These are phyloP conservation scores for Hylaea fasciaria DNA, from an alignment of 2,888 invertebrate genomes.

Conservation along the genomic window DNA sequence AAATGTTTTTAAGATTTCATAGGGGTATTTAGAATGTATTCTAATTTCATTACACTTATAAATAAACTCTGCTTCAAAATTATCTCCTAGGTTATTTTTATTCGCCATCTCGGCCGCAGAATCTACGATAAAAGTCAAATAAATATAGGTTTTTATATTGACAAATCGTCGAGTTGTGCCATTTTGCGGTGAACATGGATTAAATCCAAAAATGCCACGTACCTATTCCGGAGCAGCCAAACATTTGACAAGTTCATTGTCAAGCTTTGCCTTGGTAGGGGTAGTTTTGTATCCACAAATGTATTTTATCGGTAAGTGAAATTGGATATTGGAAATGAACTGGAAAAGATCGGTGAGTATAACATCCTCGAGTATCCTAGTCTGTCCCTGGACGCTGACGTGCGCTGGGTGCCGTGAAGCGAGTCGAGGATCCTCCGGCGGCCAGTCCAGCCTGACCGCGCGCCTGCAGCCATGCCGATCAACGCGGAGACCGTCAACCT, in stretches of 20 bases:
- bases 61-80: conserved; percentile 18
- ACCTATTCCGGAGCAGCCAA: conserved; percentile 2
- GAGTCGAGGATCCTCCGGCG: conserved; percentile 53
- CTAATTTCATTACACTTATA: background rate
- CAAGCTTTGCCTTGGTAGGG: too few relatives aligned
- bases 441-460: conserved; percentile 63
- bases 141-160: conserved; percentile 26
- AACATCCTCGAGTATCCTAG: conserved; percentile 52
- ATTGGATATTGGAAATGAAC: background rate
- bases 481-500: conserved; percentile 87
- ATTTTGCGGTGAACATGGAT: background rate
- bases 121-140: conserved; percentile 5
- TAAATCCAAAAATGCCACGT: too few relatives aligned
- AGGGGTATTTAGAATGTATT: too few relatives aligned
- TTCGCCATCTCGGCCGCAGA: conserved; percentile 24
- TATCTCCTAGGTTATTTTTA: conserved; percentile 20
- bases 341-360: background rate
- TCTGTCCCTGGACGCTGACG: conserved; percentile 71
- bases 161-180: conserved; percentile 5
- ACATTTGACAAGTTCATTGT: background rate
- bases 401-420: conserved; percentile 47
- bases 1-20: background rate
- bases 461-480: conserved; percentile 73
- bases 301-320: background rate
- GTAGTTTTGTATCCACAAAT: too few relatives aligned